Conservation (phyloP, 2,888 invertebrate genomes). For the Ferrisia virgata region DNA sequence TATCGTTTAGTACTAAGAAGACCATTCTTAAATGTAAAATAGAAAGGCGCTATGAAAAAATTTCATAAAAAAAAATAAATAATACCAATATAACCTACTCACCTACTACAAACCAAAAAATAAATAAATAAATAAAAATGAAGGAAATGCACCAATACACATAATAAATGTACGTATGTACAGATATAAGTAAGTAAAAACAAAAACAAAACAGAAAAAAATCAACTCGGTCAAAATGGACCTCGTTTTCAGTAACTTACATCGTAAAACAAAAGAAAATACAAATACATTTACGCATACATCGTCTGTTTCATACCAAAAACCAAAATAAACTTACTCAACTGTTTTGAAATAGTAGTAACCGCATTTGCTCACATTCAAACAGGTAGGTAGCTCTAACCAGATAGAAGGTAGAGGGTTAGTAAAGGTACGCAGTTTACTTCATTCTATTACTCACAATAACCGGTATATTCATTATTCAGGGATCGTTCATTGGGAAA, state of each 20-base stretch:
- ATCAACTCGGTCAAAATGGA: neutral
- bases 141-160: too few relatives aligned
- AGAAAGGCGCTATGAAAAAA: neutral
- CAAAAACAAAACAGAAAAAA: neutral
- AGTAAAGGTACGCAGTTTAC: too few relatives aligned
- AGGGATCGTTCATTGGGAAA: too few relatives aligned
- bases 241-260: neutral
- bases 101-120: neutral
- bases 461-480: too few relatives aligned
- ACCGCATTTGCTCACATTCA: neutral
- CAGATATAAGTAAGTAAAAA: neutral
- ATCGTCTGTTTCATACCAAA: neutral
- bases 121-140: too few relatives aligned
- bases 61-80: neutral
- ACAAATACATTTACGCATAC: neutral
- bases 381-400: too few relatives aligned
- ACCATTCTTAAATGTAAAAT: neutral
- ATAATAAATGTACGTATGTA: neutral
- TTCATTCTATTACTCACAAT: too few relatives aligned
- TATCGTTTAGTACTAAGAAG: neutral
- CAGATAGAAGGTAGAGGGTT: too few relatives aligned
- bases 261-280: neutral
- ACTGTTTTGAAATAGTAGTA: neutral
- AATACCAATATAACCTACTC: conserved; percentile 1
- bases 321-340: neutral